Conservation (phyloP, 2,113 vertebrate species). For the Brienomyrus longianalis region DNA sequence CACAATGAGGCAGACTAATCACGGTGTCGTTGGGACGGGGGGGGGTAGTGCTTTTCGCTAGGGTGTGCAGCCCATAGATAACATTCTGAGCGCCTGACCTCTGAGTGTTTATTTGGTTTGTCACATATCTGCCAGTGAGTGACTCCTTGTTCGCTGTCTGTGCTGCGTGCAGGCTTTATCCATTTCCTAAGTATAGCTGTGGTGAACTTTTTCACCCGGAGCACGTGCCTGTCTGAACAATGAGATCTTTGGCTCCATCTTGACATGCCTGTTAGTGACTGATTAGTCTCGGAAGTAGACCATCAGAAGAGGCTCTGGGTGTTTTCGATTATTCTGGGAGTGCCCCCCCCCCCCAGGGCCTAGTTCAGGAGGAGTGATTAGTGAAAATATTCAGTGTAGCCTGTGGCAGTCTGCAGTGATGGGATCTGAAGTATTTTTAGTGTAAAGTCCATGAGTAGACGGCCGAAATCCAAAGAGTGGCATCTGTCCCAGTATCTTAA, state of each 20-base stretch:
- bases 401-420: conserved; percentile 15
- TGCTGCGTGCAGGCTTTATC: background rate
- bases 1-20: background rate
- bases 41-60: background rate
- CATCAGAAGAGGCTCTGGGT: background rate
- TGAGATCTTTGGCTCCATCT: background rate
- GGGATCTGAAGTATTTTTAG: conserved; percentile 69
- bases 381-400: conserved; percentile 20
- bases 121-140: background rate
- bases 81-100: conserved; percentile 9
- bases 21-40: background rate
- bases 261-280: background rate
- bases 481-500: conserved; percentile 66
- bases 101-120: background rate
- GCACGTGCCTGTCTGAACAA: background rate
- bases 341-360: background rate
- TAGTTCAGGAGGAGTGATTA: background rate
- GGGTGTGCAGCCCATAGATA: background rate
- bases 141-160: background rate
- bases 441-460: conserved; percentile 55
- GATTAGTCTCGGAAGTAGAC: background rate
- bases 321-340: background rate
- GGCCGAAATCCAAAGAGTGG: conserved; percentile 65
- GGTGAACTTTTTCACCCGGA: background rate
- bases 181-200: conserved; percentile 13